Base-by-base conservation (phyloP, 1,140 invertebrate genomes). In the Oncopodura yosiiana region DNA sequence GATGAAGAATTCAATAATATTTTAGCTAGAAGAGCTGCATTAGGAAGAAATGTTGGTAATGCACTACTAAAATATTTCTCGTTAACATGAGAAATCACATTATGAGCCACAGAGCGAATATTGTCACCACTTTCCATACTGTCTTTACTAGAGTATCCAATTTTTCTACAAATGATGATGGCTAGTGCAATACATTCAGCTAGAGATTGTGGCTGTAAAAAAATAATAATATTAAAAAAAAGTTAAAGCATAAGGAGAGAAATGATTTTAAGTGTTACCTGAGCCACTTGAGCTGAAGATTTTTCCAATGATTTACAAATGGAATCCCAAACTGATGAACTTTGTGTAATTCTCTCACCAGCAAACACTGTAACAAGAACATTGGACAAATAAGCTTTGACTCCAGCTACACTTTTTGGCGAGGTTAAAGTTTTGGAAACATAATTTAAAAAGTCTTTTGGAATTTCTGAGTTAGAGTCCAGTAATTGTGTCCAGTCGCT, bases 401-500 rank as follows among this genome's bases (percentile, higher is more conserved):
- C 19, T 12, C 12, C 6, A 11, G 36, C 42, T 18, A 58, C 58
- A 3, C 46, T 4, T n/a, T 48, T 50, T 6, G 36, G n/a, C n/a
- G n/a, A n/a, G n/a, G n/a, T 51, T 1, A 62, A 27, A 14, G 48
- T 43, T 43, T 58, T 62, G 9, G 32, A 12, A 21, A 62, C 38
- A 24, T 41, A 58, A 3, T 34, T 34, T 11, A 21, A 21, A 3
- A 62, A 19, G 2, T 27, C 36, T 36, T 49, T 1, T 1, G 56
- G 48, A 6, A 3, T 5, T 19, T 30, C 23, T 8, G 8, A 8
- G 32, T 34, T 9, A 3, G 1, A 23, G 1, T 14, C 34, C 1
- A 56, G 38, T 14, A 24, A 49, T 2, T 11, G 8, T 24, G 32
- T 3, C 92, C 92, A 94, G 8, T 82, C 66, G 9, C 79, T 74